Evolutionary conservation across 2,113 vertebrate genomes (phyloP).

Genomic region (Ciconia stormi): DNA sequence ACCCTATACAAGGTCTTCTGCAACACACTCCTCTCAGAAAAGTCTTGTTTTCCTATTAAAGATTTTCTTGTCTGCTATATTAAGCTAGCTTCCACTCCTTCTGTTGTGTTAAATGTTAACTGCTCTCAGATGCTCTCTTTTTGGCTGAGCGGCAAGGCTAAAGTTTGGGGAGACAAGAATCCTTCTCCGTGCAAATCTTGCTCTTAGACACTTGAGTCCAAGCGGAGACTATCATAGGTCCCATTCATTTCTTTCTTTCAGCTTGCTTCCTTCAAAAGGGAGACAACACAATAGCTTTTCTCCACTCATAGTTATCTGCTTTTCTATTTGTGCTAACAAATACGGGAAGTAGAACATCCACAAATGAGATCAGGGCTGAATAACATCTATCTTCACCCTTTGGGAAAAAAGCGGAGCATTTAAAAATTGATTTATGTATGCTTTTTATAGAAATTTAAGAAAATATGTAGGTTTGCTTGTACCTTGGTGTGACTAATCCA

Average conservation of each 20-base stretch:
- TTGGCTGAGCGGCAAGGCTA: background rate
- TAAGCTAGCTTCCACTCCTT: background rate
- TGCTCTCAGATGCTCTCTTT: background rate
- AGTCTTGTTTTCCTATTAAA: background rate
- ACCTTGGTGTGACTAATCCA: background rate
- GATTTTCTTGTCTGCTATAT: background rate
- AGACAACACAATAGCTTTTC: background rate
- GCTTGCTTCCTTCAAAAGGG: background rate
- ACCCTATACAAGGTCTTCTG: background rate
- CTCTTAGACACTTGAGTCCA: background rate
- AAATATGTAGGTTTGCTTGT: background rate
- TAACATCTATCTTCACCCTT: background rate
- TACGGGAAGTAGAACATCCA: background rate
- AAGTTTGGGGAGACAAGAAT: background rate
- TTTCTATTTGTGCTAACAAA: background rate
- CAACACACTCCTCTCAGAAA: background rate
- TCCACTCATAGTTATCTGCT: background rate
- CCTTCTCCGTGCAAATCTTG: background rate
- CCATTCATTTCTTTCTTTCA: background rate
- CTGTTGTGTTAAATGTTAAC: background rate
- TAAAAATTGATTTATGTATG: background rate
- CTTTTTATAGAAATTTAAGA: background rate
- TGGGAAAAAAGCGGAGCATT: background rate
- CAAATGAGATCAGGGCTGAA: background rate
- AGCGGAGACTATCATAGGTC: background rate